phyloP scores from a whole-genome alignment of 2,113 vertebrate species.

The Talpa occidentalis region DNA sequence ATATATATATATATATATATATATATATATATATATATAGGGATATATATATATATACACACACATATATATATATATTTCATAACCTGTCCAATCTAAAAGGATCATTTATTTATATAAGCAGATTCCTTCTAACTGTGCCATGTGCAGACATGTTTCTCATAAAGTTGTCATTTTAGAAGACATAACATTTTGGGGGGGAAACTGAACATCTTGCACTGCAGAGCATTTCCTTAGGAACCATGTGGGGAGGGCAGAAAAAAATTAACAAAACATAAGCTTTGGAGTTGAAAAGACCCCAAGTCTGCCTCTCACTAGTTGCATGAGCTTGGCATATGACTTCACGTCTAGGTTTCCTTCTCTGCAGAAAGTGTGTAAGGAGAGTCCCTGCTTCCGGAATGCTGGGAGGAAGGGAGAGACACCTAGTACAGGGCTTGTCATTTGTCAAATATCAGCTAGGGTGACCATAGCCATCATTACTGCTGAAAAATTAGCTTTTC shows the following conservation, averaged over 20 bases:
- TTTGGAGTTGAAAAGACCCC: background rate
- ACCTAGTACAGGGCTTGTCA: accelerated
- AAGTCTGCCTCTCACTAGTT: background rate
- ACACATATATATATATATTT: background rate
- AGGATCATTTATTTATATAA: background rate
- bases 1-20: background rate
- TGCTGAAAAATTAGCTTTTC: background rate
- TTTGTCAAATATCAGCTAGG: background rate
- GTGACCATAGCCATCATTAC: background rate
- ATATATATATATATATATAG: too few species aligned
- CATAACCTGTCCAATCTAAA: background rate
- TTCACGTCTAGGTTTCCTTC: background rate
- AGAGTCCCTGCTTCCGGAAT: accelerated
- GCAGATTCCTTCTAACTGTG: background rate
- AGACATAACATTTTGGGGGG: background rate
- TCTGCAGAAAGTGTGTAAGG: background rate
- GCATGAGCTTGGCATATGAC: accelerated
- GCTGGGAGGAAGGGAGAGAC: background rate
- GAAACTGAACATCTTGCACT: background rate
- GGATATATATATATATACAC: too few species aligned
- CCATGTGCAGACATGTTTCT: background rate
- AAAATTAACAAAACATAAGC: background rate
- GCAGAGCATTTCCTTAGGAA: background rate
- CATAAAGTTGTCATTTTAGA: background rate
- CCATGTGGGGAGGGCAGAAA: background rate